Base-by-base conservation (phyloP, 2,888 invertebrate genomes). In the Tethea ocularis region DNA sequence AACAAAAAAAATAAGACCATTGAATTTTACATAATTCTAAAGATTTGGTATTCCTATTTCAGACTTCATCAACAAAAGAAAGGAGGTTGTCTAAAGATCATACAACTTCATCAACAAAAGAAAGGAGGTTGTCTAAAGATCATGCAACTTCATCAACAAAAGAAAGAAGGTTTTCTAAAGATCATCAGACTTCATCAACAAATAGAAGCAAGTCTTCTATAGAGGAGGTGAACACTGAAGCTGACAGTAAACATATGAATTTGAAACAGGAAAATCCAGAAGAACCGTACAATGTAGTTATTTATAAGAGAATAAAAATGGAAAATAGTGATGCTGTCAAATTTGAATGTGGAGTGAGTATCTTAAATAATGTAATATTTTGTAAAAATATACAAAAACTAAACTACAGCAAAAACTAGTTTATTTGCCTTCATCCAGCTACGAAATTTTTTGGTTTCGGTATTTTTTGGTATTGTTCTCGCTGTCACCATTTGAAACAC, bases 51-150 rank as follows among this genome's bases (percentile, higher is more conserved):
- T 7, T 7, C 13, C 52, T 56, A 64, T 71, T 24, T n/a, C 66
- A 81, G 80, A 67, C 56, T 52, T 66, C 68, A n/a, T 64, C 69
- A 41, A 58, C n/a, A n/a, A n/a, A n/a, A n/a, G n/a, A n/a, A n/a
- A n/a, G n/a, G n/a, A n/a, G n/a, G n/a, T n/a, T n/a, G n/a, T n/a
- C n/a, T n/a, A n/a, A n/a, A n/a, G n/a, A n/a, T n/a, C n/a, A n/a
- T n/a, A n/a, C n/a, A n/a, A n/a, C n/a, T n/a, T n/a, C n/a, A n/a
- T n/a, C n/a, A n/a, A n/a, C n/a, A n/a, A n/a, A n/a, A n/a, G n/a
- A n/a, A n/a, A n/a, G n/a, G n/a, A n/a, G n/a, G n/a, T n/a, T n/a
- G n/a, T n/a, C n/a, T n/a, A n/a, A n/a, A n/a, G n/a, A n/a, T n/a
- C n/a, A n/a, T n/a, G n/a, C n/a, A n/a, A n/a, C n/a, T n/a, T n/a